Evolutionary conservation across 2,113 vertebrate species (phyloP), one percentile per base, ranked within the genome.

Genomic region (Muntiacus reevesi): DNA sequence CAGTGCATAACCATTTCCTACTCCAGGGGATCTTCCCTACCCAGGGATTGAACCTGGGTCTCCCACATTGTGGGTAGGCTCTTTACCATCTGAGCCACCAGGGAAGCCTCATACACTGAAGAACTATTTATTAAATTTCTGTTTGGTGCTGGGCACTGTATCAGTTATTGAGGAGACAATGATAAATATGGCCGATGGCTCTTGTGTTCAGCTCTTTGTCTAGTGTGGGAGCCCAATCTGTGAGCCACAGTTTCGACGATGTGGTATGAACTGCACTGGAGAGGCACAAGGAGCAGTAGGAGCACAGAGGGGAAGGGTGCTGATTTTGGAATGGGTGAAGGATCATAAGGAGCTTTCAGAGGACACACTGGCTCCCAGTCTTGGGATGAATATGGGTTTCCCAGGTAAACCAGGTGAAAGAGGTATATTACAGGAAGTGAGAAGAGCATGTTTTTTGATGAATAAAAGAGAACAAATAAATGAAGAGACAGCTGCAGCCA

Each of bases 41-140:
- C 67, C 67, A 74, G 21, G 67, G 67, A 74, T 74, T 2, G 2
- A 23, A 74, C 21, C 10, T 40, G 10, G n/a, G 36, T 40, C 19
- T 71, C n/a, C n/a, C 19, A 40, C 67, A 23, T 13, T 71, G 67
- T 12, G 67, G 10, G n/a, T 12, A 40, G 67, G n/a, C 67, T 23
- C n/a, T 40, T 40, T 71, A 71, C 19, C n/a, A 40, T 40, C 19
- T 40, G 21, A 74, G 21, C 36, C 10, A 40, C n/a, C 5, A 74
- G 36, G n/a, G 67, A 74, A 74, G 36, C 67, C n/a, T 67, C 60
- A 67, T 30, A 88, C 6, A 94, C 12, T 55, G 87, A 88, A 52
- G 43, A 81, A 52, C 21, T 84, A 93, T 78, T 79, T 40, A 40
- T 94, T 90, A 86, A 97, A 91, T 78, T 90, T 28, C 57, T 79